phyloP scores from a whole-genome alignment of 1,140 invertebrate species.

The Eueides isabella region DNA sequence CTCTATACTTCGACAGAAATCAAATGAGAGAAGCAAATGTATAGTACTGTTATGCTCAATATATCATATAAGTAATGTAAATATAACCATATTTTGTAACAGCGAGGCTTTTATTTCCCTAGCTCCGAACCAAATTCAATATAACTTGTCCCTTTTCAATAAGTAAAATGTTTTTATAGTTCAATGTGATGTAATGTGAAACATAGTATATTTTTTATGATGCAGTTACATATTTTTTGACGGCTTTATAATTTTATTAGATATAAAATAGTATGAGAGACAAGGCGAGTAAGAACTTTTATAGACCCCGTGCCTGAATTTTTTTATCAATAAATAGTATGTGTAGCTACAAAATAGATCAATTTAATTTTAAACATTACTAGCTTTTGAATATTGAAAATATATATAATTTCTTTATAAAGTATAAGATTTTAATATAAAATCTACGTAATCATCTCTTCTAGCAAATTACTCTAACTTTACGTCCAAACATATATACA shows the following conservation, averaged over 20 bases:
- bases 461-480: not conserved
- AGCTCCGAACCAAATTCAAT: constrained; percentile 13
- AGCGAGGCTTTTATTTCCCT: not conserved
- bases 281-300: too few species aligned
- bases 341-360: too few species aligned
- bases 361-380: too few species aligned
- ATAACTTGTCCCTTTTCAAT: constrained; percentile 24
- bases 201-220: not conserved
- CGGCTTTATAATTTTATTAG: not conserved
- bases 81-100: constrained; percentile 2
- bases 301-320: too few species aligned
- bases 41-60: not conserved
- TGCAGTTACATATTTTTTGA: not conserved
- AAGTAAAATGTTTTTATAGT: constrained; percentile 21
- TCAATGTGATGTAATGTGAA: constrained; percentile 14
- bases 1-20: not conserved
- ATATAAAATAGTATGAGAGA: too few species aligned
- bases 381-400: not conserved
- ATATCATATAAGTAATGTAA: constrained; percentile 9
- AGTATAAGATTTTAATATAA: not conserved
- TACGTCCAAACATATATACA: not conserved
- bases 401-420: not conserved
- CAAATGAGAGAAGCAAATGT: constrained; percentile 5
- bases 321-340: too few species aligned
- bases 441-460: not conserved